Conservation (phyloP, 92 coral and sea anemone species). For the Metridium senile region DNA sequence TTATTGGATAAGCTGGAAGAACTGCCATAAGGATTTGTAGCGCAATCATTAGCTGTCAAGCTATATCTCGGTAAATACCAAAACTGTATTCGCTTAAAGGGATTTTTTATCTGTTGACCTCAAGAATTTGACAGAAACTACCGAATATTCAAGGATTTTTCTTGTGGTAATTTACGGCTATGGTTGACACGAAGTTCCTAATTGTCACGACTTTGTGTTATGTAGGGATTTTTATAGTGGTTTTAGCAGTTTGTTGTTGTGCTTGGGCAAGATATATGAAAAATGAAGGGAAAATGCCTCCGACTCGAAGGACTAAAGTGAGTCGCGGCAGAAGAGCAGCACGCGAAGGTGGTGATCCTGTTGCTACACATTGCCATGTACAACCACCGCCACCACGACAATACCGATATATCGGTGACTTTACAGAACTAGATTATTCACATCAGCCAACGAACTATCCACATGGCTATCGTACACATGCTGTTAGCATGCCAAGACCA, state of each 20-base stretch:
- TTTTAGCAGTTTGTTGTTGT: slow-evolving; percentile 82
- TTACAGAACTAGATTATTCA: slow-evolving; percentile 35
- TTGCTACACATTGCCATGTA: slow-evolving; percentile 12
- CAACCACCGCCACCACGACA: slow-evolving; percentile 34
- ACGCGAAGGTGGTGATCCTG: slow-evolving; percentile 4
- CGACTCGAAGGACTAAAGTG: slow-evolving; percentile 37
- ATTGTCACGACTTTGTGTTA: slow-evolving; percentile 82
- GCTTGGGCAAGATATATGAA: slow-evolving; percentile 73
- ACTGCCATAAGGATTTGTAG: slow-evolving; percentile 20
- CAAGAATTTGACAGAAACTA: background rate
- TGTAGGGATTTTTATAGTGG: slow-evolving; percentile 70
- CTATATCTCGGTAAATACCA: slow-evolving; percentile 11
- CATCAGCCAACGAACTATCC: slow-evolving; percentile 14
- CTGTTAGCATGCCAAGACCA: slow-evolving; percentile 14
- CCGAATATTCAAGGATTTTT: background rate
- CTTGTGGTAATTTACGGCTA: background rate
- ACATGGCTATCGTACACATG: slow-evolving; percentile 11
- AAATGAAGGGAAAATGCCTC: slow-evolving; percentile 44
- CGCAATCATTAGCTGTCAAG: slow-evolving; percentile 19
- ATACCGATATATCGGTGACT: slow-evolving; percentile 50
- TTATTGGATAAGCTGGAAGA: slow-evolving; percentile 38
- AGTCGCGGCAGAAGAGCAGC: slow-evolving; percentile 42
- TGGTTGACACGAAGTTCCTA: slow-evolving; percentile 78
- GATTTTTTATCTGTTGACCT: slow-evolving; percentile 11
- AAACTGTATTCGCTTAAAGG: background rate